Evolutionary conservation across 2,113 vertebrate genomes (phyloP).

Genomic region (Vidua chalybeata): DNA sequence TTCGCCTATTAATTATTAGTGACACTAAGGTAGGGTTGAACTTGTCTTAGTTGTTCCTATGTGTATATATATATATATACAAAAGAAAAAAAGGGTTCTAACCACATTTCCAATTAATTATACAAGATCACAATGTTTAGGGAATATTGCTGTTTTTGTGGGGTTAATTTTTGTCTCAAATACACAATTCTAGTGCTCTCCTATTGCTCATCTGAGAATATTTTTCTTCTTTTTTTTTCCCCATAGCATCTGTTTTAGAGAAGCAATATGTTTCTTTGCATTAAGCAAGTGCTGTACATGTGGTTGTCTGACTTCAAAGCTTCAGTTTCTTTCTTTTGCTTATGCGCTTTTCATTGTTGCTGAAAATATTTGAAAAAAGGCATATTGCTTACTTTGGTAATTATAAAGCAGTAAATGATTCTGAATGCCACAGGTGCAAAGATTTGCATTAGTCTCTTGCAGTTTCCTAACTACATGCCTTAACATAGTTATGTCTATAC

Average conservation of each 20-base stretch:
- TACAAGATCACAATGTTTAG: background rate
- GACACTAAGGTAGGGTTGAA: background rate
- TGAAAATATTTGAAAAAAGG: slow-evolving; percentile 31
- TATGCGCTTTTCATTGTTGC: background rate
- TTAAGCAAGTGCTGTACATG: background rate
- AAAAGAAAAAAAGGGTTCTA: background rate
- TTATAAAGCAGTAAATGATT: slow-evolving; percentile 8
- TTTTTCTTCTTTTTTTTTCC: background rate
- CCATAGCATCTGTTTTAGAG: slow-evolving; percentile 18
- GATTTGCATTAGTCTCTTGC: background rate
- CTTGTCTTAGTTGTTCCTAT: background rate
- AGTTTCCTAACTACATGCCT: background rate
- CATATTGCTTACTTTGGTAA: slow-evolving; percentile 8
- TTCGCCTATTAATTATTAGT: background rate
- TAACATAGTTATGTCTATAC: background rate
- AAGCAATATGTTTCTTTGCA: slow-evolving; percentile 9
- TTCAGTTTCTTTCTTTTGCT: background rate
- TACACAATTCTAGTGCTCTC: background rate
- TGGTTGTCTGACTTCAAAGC: background rate
- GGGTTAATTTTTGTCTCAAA: background rate
- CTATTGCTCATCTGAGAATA: background rate
- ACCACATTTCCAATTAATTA: background rate
- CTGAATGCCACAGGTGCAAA: background rate
- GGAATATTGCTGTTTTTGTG: background rate
- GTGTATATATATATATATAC: background rate